These are phyloP conservation scores for Pilophorus perplexus DNA, from an alignment of 2,888 invertebrate species.

Conservation along the genomic window DNA sequence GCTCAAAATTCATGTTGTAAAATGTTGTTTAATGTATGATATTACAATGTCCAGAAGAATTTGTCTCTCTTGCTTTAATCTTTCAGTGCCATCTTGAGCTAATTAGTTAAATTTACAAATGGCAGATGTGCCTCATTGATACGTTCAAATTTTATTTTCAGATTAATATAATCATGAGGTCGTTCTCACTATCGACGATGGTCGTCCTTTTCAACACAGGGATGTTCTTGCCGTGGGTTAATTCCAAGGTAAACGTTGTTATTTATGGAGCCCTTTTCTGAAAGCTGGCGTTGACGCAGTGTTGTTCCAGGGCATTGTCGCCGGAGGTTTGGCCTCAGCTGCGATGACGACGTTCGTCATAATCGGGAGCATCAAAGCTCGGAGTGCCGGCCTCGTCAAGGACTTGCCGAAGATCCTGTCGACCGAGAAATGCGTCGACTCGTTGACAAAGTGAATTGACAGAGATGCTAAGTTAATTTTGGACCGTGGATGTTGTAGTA, in stretches of 20 bases:
- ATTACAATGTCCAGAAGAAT: too few relatives aligned
- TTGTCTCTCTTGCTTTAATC: too few relatives aligned
- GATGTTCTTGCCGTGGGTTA: conserved; percentile 2
- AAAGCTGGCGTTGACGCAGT: background rate
- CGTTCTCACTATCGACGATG: background rate
- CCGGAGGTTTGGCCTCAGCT: background rate
- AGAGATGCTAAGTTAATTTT: too few relatives aligned
- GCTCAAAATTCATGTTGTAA: too few relatives aligned
- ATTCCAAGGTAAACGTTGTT: background rate
- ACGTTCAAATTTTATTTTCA: background rate
- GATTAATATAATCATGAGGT: background rate
- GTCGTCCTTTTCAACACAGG: background rate
- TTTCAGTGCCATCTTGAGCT: too few relatives aligned
- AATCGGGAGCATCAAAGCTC: background rate
- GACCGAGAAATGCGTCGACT: conserved; percentile 5
- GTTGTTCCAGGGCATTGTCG: background rate
- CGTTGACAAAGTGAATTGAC: too few relatives aligned
- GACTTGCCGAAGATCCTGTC: conserved; percentile 5
- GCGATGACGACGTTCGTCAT: background rate
- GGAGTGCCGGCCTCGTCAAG: background rate
- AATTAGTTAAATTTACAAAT: too few relatives aligned
- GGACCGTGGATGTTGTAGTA: too few relatives aligned
- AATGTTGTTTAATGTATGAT: too few relatives aligned
- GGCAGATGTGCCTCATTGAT: background rate
- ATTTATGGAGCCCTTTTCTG: too few relatives aligned